Evolutionary conservation across 2,113 vertebrate species (phyloP), one percentile per base, ranked within the genome.

Genomic region (Clarias gariepinus): DNA sequence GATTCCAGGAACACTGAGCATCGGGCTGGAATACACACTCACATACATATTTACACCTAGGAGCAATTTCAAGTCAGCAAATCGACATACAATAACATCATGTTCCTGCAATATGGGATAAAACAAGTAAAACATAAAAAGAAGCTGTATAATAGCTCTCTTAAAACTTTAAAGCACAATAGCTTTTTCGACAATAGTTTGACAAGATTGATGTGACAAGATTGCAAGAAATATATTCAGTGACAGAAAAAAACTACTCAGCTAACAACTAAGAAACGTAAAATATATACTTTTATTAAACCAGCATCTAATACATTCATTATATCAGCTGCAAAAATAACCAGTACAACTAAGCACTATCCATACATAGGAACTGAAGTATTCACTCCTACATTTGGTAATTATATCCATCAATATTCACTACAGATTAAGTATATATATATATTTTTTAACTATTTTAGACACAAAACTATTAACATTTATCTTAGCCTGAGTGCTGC

Each of bases 271-370:
- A 64, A 63, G 30, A 30, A 60, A 78, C 21, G 78, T 89, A 89
- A 89, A 89, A 89, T 87, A 87, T 86, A 81, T 87, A 63, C 58
- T 87, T 47, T 89, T 89, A 85, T 87, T 87, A 83, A 87, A 63
- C 77, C 53, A 76, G 68, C n/a, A 73, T 66, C 80, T 86, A 19
- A 36, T 55, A 64, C 41, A 30, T 23, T 5, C 28, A 76, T 23
- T 36, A 76, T 68, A 33, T 63, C 57, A 57, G 41, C 55, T 78
- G 83, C 47, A 73, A 73, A 84, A 73, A 41, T 77, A 80, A 68
- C 57, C 61, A 76, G 71, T 53, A 78, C 30, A 57, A 64, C 77
- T 23, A 66, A 76, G 84, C 41, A 58, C 19, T 64, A 68, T 57
- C 73, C 53, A 69, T 77, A 83, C 85, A 80, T 58, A 64, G 23